Conservation (phyloP, 1,140 invertebrate species). For the Fopius arisanus region DNA sequence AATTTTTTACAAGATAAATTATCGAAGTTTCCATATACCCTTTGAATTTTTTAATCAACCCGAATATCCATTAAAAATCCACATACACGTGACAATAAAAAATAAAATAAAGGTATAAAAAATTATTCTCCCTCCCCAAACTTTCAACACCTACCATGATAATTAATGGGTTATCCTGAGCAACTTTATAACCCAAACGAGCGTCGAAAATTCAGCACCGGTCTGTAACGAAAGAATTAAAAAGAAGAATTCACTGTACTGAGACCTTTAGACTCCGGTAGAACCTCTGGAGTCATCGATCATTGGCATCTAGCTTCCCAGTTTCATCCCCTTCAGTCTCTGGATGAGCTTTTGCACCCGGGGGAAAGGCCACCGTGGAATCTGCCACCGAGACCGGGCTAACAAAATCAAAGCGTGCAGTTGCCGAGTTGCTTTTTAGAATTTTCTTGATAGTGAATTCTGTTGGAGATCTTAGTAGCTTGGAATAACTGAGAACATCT, state of each 20-base stretch:
- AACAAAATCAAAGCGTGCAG: conserved; percentile 2
- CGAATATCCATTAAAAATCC: no score
- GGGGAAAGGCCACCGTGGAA: neutral
- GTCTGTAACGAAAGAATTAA: neutral
- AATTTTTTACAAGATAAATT: no score
- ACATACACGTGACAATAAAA: no score
- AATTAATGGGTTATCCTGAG: neutral
- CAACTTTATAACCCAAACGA: conserved; percentile 3
- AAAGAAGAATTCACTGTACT: neutral
- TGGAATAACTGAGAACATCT: no score
- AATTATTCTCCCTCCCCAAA: neutral
- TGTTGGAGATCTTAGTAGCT: no score
- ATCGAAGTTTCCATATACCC: no score
- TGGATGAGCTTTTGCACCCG: no score
- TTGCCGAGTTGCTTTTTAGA: neutral
- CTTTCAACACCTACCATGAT: neutral
- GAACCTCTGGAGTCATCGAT: neutral
- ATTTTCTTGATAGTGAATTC: no score
- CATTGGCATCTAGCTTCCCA: neutral
- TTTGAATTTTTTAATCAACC: no score
- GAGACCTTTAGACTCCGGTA: neutral
- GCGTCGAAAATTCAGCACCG: neutral
- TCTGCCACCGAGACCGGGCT: neutral
- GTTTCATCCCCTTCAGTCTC: neutral
- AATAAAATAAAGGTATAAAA: neutral